Percentiles rank a stretch among this genome's conserved stretches.
phyloP scores from a whole-genome alignment of 2,113 vertebrate species.

The Hoplias malabaricus region DNA sequence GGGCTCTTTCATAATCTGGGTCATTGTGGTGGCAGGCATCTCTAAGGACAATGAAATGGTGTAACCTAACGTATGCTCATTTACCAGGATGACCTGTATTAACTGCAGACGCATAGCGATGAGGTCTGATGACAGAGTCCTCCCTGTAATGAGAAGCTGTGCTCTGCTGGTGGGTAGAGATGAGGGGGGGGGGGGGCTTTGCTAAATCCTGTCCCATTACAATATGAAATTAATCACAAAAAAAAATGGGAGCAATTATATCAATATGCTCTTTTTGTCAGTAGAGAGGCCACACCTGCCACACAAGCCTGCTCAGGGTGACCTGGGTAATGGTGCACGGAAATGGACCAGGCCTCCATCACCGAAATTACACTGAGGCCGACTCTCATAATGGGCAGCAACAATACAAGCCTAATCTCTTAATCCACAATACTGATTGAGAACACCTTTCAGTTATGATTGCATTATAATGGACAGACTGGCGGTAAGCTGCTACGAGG shows the following conservation, averaged over 20 bases:
- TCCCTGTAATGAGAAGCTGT: constrained; percentile 50
- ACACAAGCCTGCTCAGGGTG: constrained; percentile 42
- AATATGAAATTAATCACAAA: constrained; percentile 59
- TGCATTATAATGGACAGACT: constrained; percentile 71
- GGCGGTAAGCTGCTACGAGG: constrained; percentile 68
- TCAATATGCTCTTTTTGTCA: constrained; percentile 54
- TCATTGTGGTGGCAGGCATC: background rate
- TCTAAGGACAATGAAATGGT: constrained; percentile 19
- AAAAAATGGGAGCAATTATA: constrained; percentile 53
- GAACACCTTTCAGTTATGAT: constrained; percentile 78
- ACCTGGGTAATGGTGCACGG: constrained; percentile 40
- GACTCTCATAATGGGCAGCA: constrained; percentile 32
- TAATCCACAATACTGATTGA: constrained; percentile 77
- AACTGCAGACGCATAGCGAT: constrained; percentile 10
- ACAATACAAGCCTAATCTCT: constrained; percentile 63
- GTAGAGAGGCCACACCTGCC: constrained; percentile 48
- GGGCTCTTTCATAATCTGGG: constrained; percentile 14
- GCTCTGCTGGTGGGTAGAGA: constrained; percentile 11
- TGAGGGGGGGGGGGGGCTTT: constrained; percentile 35
- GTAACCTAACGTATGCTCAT: constrained; percentile 28
- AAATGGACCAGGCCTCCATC: constrained; percentile 44
- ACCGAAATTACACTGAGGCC: constrained; percentile 43
- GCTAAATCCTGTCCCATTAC: constrained; percentile 54
- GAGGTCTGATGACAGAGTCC: constrained; percentile 10
- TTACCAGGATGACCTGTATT: constrained; percentile 41